Evolutionary conservation across 2,797 vertebrate species (phyloP).

Genomic region (Remorina albescens): DNA sequence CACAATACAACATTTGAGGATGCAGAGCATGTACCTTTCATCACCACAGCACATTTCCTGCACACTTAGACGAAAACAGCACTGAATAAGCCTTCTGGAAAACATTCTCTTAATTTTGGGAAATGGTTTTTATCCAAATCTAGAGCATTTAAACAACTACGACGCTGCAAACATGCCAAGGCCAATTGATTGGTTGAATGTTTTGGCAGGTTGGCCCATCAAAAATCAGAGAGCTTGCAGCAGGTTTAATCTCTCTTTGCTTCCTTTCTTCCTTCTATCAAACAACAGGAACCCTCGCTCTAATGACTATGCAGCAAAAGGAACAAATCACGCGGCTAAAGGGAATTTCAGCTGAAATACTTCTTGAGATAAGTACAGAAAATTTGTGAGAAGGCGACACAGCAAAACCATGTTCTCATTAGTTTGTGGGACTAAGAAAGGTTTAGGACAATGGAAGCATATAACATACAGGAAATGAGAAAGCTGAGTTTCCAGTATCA

Average conservation of each 20-base stretch:
- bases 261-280: neutral
- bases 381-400: slow-evolving; percentile 10
- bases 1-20: slow-evolving; percentile 10
- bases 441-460: slow-evolving; percentile 8
- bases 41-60: slow-evolving; percentile 12
- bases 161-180: slow-evolving; percentile 70
- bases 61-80: slow-evolving; percentile 50
- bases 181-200: slow-evolving; percentile 26
- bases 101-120: slow-evolving; percentile 27
- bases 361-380: neutral
- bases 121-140: slow-evolving; percentile 41
- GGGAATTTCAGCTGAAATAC: slow-evolving; percentile 1
- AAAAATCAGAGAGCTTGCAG: slow-evolving; percentile 46
- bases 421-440: neutral
- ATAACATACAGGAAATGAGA: slow-evolving; percentile 14
- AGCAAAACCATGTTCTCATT: slow-evolving; percentile 16
- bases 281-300: neutral
- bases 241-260: slow-evolving; percentile 12
- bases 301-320: neutral
- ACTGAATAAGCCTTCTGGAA: slow-evolving; percentile 30
- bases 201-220: slow-evolving; percentile 47
- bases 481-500: slow-evolving; percentile 20
- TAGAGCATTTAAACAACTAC: slow-evolving; percentile 46
- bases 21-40: slow-evolving; percentile 37
- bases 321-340: neutral